Conservation (phyloP, 2,888 invertebrate genomes). For the Synanthedon tipuliformis region DNA sequence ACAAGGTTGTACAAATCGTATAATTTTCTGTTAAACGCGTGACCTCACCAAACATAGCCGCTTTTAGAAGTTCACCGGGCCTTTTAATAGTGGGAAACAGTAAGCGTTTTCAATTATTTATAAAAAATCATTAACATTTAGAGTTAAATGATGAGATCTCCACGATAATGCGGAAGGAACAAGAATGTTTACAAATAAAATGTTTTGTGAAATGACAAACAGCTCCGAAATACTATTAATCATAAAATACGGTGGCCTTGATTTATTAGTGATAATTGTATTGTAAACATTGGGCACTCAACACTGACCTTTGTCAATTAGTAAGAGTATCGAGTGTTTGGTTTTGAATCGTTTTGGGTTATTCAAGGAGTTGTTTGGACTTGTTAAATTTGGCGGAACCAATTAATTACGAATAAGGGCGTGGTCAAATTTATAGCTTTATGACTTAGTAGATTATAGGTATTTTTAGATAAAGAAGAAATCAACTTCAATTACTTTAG, state of each 20-base stretch:
- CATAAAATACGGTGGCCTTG: slow-evolving; percentile 27
- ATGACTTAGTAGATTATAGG: too few relatives aligned
- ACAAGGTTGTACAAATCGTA: not conserved
- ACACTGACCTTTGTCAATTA: slow-evolving; percentile 48
- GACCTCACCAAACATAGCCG: not conserved
- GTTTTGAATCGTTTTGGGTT: slow-evolving; percentile 5
- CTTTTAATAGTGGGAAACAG: not conserved
- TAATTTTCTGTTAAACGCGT: not conserved
- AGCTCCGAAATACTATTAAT: slow-evolving; percentile 18
- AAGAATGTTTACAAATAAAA: slow-evolving; percentile 1
- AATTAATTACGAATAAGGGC: too few relatives aligned
- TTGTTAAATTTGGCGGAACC: too few relatives aligned
- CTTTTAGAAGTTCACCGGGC: not conserved
- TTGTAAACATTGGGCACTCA: slow-evolving; percentile 43
- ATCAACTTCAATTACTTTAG: too few relatives aligned
- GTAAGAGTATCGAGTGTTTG: slow-evolving; percentile 26
- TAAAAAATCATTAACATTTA: not conserved
- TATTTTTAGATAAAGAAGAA: too few relatives aligned
- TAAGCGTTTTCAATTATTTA: not conserved
- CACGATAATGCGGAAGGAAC: slow-evolving; percentile 5
- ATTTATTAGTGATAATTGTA: slow-evolving; percentile 39
- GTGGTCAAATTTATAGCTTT: too few relatives aligned
- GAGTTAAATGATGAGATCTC: not conserved
- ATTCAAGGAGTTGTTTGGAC: too few relatives aligned
- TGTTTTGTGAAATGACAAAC: slow-evolving; percentile 9